Base-by-base conservation (phyloP, 92 coral and sea anemone species). In the Parazoanthus swiftii region DNA sequence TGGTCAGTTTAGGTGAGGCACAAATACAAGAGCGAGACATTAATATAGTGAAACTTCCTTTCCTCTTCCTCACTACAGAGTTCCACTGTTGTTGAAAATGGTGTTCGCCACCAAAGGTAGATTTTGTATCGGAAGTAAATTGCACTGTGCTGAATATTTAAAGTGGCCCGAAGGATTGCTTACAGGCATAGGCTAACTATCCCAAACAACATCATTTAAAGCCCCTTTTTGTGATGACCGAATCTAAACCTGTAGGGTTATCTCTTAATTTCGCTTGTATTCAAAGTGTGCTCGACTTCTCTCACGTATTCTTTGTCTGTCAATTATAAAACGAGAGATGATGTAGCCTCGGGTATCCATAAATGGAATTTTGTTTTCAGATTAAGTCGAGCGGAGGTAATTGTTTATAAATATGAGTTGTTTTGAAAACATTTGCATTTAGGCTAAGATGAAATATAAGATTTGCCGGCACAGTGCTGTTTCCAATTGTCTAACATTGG, bases 321-420 rank as follows among this genome's bases (percentile, higher is more conserved):
- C 39, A 63, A 74, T 44, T 82, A 48, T 29, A 37, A 39, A 76
- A 46, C 11, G 21, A 18, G 39, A 44, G 71, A 25, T 39, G 15
- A 44, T 84, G 29, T 84, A 68, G 87, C 87, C 87, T 84, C 87
- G 29, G 87, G 87, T 84, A 71, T 72, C 59, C 46, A 5, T 74
- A 84, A 84, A 84, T 84, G 78, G 87, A 84, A 75, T 84, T 84
- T 84, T 73, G 66, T 72, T 68, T 83, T 84, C 21, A 73, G 67
- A 84, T 84, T 68, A 84, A 84, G 78, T 71, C 87, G 79, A 84
- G 67, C 77, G 87, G 87, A 84, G 78, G 66, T 68, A 84, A 70
- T 84, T 84, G 77, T 84, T 71, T 46, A 84, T 71, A 84, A 71
- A 71, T 26, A 70, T 70, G 33, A 13, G 36, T 50, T 46, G 78